Base-by-base conservation (phyloP, 2,113 vertebrate species). In the Mastomys coucha region DNA sequence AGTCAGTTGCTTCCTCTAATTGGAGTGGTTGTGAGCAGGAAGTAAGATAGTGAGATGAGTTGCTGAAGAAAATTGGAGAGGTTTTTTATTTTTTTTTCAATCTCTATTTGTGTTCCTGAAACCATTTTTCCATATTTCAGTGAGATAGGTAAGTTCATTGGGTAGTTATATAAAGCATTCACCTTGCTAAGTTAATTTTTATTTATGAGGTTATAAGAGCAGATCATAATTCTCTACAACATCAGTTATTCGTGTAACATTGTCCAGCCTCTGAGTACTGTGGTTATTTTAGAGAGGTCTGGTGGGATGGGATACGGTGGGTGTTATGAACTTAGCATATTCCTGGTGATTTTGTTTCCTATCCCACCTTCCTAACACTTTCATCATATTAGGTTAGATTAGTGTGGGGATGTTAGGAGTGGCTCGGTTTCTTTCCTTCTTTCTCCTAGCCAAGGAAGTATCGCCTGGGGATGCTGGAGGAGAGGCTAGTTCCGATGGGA, bases 401-500 rank as follows among this genome's bases (percentile, higher is more conserved):
- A 98, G 98, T 97, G 39, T 97, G 97, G 98, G 98, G 98, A 98
- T 98, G 98, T 98, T 99, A 99, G 99, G 99, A 99, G 98, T 99
- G 98, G 98, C 98, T 98, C 98, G 98, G 98, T 99, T 98, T 99
- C 97, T 99, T 98, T 99, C 98, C 98, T 99, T 99, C 98, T 99
- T 98, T 99, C 98, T 98, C 91, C n/a, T 98, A 99, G 99, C 98
- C 99, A 98, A 99, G 99, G 98, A 99, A 99, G 98, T 99, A 98
- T 97, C 99, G 99, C 97, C 99, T 99, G 99, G 98, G 99, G 94
- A 99, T 99, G 98, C 99, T 99, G 98, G 99, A 99, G 96, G 99
- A 99, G 98, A 99, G 98, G 98, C 99, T 99, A 99, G 99, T 98
- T 98, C 98, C 98, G 82, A 98, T 99, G 98, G 99, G 98, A 99